Evolutionary conservation across 2,888 invertebrate species (phyloP).

Genomic region (Myopa testacea): DNA sequence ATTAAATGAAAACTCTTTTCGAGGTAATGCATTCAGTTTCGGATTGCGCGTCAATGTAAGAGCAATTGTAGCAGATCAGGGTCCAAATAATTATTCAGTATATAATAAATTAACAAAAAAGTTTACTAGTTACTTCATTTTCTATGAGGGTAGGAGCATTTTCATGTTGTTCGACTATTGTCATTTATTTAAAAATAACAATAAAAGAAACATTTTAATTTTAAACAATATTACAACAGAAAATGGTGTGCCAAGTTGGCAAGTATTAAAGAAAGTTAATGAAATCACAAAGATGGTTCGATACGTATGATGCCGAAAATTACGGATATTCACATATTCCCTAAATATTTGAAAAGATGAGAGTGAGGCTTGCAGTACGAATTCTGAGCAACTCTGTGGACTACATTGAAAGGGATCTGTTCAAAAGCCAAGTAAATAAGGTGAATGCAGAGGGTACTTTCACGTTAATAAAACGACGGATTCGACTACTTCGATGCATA

Average conservation of each 20-base stretch:
- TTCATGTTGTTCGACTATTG: background rate
- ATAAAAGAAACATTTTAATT: background rate
- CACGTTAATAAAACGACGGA: too few species aligned
- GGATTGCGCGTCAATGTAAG: background rate
- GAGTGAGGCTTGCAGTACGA: background rate
- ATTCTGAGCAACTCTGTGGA: background rate
- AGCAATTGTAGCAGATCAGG: background rate
- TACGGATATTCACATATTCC: background rate
- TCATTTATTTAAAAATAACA: background rate
- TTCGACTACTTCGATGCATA: too few species aligned
- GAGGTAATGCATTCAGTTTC: background rate
- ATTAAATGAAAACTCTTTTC: too few species aligned
- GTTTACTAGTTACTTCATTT: background rate
- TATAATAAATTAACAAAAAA: background rate
- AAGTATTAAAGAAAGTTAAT: background rate
- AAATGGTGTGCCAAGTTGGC: slow-evolving; percentile 2
- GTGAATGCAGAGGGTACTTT: too few species aligned
- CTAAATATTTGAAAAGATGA: background rate
- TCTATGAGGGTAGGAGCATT: too few species aligned
- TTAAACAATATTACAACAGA: background rate
- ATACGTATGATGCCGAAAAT: background rate
- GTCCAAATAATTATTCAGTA: background rate
- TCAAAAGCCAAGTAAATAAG: too few species aligned
- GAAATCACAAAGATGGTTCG: background rate
- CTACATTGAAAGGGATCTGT: background rate